Evolutionary conservation across 2,888 invertebrate species (phyloP), one percentile per base, ranked within the genome.

Genomic region (Diarsia brunnea): DNA sequence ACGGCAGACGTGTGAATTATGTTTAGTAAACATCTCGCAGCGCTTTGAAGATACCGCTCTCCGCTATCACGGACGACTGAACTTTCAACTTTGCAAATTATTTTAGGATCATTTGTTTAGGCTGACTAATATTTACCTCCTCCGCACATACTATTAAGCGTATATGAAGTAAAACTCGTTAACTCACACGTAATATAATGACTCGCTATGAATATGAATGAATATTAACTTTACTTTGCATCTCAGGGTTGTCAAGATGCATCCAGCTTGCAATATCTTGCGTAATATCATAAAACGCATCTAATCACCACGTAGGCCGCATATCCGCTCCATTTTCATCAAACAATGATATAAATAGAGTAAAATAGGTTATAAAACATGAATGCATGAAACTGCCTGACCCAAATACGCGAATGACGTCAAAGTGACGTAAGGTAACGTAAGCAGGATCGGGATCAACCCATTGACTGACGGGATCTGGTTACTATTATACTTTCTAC

Each of bases 351-450:
- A 91, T 91, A 91, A 93, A 94, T 94, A 94, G 92, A 92, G 88
- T 89, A 92, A 94, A 94, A 93, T 94, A 92, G 92, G 93, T 92
- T 93, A 92, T 95, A 94, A 93, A 94, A 93, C 91, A 92, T 90
- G 91, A 89, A 90, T 91, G 92, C 93, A 94, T 92, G 93, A 84
- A 93, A 92, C 93, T 92, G 91, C 90, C 91, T 95, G 95, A 95
- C 95, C 95, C 91, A 94, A 95, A 95, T 95, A 92, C 88, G 86
- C 81, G 89, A 87, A 91, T 96, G 95, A 96, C 95, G 95, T 91
- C 87, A 86, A 88, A 87, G 90, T 94, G 94, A 95, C 94, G 95
- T 95, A 93, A 95, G 87, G 84, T 84, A 84, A 89, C 91, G 91
- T 91, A 91, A 93, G 81, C 77, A 84, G 85, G 88, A 87, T 86